A percentile compares a stretch with the other conserved stretches of the same genome.
phyloP scores from a whole-genome alignment of 2,113 vertebrate genomes.

The Natator depressus region DNA sequence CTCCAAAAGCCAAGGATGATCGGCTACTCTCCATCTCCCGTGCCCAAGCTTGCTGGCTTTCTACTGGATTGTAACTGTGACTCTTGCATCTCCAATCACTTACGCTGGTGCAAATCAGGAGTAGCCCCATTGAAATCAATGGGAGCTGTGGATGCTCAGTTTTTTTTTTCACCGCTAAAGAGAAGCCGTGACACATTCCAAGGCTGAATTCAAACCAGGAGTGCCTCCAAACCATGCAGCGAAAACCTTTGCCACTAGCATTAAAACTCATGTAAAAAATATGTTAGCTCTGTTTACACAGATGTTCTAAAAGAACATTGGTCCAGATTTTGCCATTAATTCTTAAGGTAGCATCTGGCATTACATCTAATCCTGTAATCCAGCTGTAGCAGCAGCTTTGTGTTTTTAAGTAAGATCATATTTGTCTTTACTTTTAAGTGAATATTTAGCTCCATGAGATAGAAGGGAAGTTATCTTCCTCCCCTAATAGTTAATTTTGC shows the following conservation, averaged over 20 bases:
- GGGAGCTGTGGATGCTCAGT: accelerated
- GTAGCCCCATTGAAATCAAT: neutral
- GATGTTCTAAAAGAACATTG: conserved; percentile 14
- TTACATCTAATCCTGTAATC: conserved; percentile 32
- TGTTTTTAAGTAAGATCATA: neutral
- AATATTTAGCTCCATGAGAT: neutral
- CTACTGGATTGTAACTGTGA: neutral
- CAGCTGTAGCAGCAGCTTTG: neutral
- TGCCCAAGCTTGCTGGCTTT: neutral
- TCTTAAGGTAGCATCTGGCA: conserved; percentile 33
- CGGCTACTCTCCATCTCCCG: neutral
- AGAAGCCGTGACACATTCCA: neutral
- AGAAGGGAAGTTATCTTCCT: neutral
- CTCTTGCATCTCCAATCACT: neutral
- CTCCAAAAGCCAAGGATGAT: neutral
- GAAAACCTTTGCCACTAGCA: neutral
- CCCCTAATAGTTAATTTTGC: neutral
- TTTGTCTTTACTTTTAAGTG: neutral
- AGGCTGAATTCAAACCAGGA: neutral
- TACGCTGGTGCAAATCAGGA: neutral
- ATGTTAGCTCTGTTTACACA: neutral
- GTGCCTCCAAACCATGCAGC: neutral
- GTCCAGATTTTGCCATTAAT: conserved; percentile 24
- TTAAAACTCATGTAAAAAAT: conserved; percentile 23
- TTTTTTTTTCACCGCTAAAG: neutral